Conservation (phyloP, 53 echinoderm and acorn worm species). For the Arbacia lixula region DNA sequence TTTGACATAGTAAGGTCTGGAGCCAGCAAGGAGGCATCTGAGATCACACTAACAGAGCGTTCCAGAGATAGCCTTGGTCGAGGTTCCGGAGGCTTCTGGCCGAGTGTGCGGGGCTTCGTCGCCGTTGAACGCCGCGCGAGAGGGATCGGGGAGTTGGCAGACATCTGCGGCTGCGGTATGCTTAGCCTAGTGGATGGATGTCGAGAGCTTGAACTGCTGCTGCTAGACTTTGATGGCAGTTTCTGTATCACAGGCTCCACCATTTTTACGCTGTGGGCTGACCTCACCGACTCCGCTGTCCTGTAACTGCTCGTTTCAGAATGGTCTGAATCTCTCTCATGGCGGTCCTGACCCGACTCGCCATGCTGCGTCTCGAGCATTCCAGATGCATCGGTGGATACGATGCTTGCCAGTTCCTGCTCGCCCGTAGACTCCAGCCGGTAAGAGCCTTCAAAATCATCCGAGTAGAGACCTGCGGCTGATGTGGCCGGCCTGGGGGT, state of each 20-base stretch:
- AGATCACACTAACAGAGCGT: conserved; percentile 54
- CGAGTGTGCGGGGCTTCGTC: conserved; percentile 25
- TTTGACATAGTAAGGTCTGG: conserved; percentile 21
- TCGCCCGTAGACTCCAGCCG: conserved; percentile 65
- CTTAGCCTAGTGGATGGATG: conserved; percentile 21
- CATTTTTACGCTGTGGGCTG: neutral
- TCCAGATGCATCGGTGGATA: conserved; percentile 15
- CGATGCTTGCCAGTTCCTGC: conserved; percentile 60
- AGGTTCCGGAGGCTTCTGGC: conserved; percentile 60
- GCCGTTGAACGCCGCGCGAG: conserved; percentile 43
- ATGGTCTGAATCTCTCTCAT: neutral
- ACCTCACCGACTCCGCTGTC: conserved; percentile 39
- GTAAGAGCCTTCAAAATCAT: conserved; percentile 72
- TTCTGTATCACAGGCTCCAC: neutral
- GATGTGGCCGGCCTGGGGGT: neutral
- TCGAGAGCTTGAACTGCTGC: conserved; percentile 29
- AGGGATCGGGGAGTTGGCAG: conserved; percentile 75
- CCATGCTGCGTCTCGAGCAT: neutral
- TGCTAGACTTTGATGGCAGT: conserved; percentile 31
- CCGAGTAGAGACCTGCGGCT: conserved; percentile 54
- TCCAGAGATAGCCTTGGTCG: conserved; percentile 63
- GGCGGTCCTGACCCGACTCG: neutral
- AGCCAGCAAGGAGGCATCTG: conserved; percentile 51
- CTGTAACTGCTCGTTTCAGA: conserved; percentile 25
- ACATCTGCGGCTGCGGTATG: conserved; percentile 74